A percentile compares a stretch with the other conserved stretches of the same genome.
phyloP scores from a whole-genome alignment of 2,113 vertebrate species.

The Leptosomus discolor region DNA sequence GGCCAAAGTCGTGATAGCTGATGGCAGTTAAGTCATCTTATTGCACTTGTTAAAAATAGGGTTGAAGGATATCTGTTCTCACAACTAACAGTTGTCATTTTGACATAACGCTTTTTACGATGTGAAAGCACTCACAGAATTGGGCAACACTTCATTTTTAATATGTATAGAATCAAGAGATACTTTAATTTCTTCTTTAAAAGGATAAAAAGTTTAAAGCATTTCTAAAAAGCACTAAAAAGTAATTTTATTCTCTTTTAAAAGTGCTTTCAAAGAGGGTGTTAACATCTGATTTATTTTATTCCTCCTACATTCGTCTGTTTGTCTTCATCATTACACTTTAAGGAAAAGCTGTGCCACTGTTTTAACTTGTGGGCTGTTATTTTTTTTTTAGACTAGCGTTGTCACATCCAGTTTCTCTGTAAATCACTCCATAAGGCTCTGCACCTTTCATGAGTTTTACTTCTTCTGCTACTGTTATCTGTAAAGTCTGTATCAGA shows the following conservation, averaged over 20 bases:
- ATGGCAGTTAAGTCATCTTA: background rate
- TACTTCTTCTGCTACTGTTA: background rate
- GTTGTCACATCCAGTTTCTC: background rate
- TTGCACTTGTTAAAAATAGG: background rate
- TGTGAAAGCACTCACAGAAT: background rate
- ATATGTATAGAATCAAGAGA: background rate
- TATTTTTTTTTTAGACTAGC: background rate
- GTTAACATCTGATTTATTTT: slow-evolving; percentile 44
- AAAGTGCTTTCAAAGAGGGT: slow-evolving; percentile 23
- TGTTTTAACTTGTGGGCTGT: slow-evolving; percentile 35
- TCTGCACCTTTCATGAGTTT: background rate
- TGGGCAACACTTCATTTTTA: background rate
- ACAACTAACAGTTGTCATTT: background rate
- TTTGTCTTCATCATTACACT: slow-evolving; percentile 58
- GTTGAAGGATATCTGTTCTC: background rate
- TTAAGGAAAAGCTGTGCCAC: slow-evolving; percentile 17
- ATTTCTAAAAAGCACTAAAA: slow-evolving; percentile 15
- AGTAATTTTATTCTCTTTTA: slow-evolving; percentile 42
- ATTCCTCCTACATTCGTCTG: slow-evolving; percentile 67
- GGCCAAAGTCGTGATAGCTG: background rate
- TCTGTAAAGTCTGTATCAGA: background rate
- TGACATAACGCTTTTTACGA: background rate
- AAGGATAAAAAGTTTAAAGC: background rate
- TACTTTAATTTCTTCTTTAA: background rate
- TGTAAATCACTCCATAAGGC: background rate